These are phyloP conservation scores for Eulemur rufifrons DNA, from an alignment of 2,113 vertebrate genomes.

Conservation along the genomic window DNA sequence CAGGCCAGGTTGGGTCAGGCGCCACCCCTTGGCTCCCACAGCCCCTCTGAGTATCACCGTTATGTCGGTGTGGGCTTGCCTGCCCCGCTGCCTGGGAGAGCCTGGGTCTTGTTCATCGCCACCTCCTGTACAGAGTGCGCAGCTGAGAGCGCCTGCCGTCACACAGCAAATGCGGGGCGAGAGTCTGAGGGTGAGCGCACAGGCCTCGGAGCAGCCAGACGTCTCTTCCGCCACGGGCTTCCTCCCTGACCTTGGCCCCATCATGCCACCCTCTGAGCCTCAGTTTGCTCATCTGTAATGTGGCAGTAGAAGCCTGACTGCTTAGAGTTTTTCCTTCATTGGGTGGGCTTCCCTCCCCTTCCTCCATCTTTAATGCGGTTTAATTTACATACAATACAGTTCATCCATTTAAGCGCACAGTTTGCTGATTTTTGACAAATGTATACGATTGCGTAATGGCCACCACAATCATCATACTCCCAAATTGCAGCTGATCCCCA, in stretches of 20 bases:
- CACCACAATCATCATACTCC: no score
- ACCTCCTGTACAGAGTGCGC: background rate
- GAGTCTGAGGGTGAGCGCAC: background rate
- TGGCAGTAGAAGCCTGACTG: background rate
- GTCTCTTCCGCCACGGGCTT: background rate
- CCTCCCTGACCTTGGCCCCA: background rate
- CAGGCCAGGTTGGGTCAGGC: background rate
- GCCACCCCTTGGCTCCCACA: background rate
- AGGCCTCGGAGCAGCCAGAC: background rate
- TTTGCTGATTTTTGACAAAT: background rate
- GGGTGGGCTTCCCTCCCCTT: background rate
- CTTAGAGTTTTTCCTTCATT: background rate
- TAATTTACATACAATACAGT: background rate
- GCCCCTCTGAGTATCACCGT: background rate
- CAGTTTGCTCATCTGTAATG: background rate
- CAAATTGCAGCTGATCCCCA: background rate
- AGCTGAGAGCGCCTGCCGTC: background rate
- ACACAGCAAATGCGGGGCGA: background rate
- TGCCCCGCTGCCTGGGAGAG: background rate
- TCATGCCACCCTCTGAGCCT: background rate
- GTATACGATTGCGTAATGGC: background rate
- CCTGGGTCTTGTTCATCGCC: background rate
- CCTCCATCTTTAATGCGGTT: background rate
- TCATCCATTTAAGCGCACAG: background rate
- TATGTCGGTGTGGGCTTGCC: background rate